Base-by-base conservation (phyloP, 2,888 invertebrate species). In the Tridacna crocea region DNA sequence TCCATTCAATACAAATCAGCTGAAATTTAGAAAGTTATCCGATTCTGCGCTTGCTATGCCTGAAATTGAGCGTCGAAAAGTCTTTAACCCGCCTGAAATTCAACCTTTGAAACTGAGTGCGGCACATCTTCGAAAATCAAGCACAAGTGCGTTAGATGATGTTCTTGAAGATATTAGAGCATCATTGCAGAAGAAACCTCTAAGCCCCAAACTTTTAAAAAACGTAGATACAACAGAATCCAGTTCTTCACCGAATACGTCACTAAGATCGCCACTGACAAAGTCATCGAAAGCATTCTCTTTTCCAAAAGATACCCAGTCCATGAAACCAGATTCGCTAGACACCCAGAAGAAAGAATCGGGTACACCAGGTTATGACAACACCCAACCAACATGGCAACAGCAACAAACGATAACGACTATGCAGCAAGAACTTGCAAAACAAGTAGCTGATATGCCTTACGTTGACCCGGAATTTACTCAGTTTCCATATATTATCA, bases 121-220 rank as follows among this genome's bases (percentile, higher is more conserved):
- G 24, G 68, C 70, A 26, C 79, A 74, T 48, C n/a, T 70, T 13
- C 80, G 83, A 13, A 88, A 89, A 63, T 89, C 88, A 60, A 91
- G 90, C 26, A 86, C 90, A 63, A 90, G 87, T 75, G 92, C 92
- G 19, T 80, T 92, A 36, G 92, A 92, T 75, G 92, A 92, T 36
- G 92, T 92, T 11, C 83, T 92, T 15, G 91, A 92, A 73, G 92
- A 92, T 74, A 91, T 92, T 27, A 80, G 90, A 36, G 87, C 87
- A 6, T 91, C 92, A 22, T 79, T 92, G 24, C 90, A 92, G 72
- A 88, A 91, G 73, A 90, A 91, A 70, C 89, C 90, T 24, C 47
- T 84, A 46, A 88, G 83, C 81, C 87, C 89, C 61, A 84, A 83
- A 77, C 75, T 86, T 68, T 75, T 85, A 80, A 83, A 88, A 78